A percentile compares a stretch with the other conserved stretches of the same genome.
Conservation (phyloP, 2,888 invertebrate species). For the Alsophila aescularia region DNA sequence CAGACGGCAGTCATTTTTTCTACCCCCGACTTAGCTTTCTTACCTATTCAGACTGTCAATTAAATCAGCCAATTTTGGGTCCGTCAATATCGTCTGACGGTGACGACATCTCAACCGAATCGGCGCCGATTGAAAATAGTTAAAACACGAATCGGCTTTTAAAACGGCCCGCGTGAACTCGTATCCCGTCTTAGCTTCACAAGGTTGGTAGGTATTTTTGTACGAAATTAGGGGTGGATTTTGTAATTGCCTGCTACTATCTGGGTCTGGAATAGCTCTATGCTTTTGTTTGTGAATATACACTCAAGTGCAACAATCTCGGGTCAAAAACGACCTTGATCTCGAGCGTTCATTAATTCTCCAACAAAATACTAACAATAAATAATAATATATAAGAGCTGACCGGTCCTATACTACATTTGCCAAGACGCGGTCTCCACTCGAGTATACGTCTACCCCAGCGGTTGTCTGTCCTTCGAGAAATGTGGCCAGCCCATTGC, state of each 20-base stretch:
- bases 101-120: background rate
- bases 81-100: background rate
- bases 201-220: background rate
- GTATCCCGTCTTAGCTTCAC: conserved; percentile 4
- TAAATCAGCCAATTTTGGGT: background rate
- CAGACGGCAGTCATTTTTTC: too few relatives aligned
- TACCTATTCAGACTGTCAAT: background rate
- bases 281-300: background rate
- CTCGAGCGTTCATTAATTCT: too few relatives aligned
- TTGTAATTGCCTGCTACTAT: background rate
- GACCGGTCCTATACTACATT: too few relatives aligned
- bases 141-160: conserved; percentile 25
- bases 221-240: background rate
- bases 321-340: too few relatives aligned
- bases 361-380: too few relatives aligned
- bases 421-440: too few relatives aligned
- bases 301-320: background rate
- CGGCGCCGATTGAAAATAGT: conserved; percentile 14
- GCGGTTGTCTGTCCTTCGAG: too few relatives aligned
- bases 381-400: too few relatives aligned
- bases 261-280: too few relatives aligned
- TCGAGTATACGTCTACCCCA: too few relatives aligned
- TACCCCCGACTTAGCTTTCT: background rate
- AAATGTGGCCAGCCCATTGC: too few relatives aligned
- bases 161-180: background rate